Evolutionary conservation across 2,797 vertebrate genomes (phyloP), one percentile per base, ranked within the genome.

Genomic region (Aulostomus chinensis): DNA sequence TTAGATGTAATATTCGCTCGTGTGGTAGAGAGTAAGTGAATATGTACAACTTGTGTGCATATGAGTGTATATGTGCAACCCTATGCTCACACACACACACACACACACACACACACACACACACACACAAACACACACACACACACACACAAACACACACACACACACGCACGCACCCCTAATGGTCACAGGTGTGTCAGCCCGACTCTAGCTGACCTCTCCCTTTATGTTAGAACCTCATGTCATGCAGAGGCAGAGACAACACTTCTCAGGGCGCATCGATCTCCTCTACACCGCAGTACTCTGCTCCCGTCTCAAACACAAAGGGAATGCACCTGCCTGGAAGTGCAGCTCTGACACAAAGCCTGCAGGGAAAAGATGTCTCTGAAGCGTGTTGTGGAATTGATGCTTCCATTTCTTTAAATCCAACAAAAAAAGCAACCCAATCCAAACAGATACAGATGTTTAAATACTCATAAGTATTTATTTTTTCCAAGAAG

Each of bases 251-350:
- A 55, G 62, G 59, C 78, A 78, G 68, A 83, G 76, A 76, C 76
- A 76, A 69, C 64, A 78, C 72, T 83, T 83, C 68, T 70, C 48
- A 9, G 51, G 48, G 58, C 58, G 73, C 64, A 84, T 85, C 80
- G 74, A 85, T 81, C 77, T 75, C 66, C 58, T 47, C 58, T 43
- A 42, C 69, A 62, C 58, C 7, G 33, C 69, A 49, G 57, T 29
- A 50, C 68, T 70, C 56, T 58, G 57, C 73, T 74, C 64, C 38
- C 58, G 71, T 81, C 77, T 83, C 49, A 39, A 71, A 78, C 73
- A 84, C 72, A 81, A 83, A 85, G 69, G 58, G 31, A 74, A 80
- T 64, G 57, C 81, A 82, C 80, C 78, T 83, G 80, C 58, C 70
- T 77, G 68, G 55, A 79, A 78, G 75, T 75, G 72, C 34, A 2